A percentile compares a stretch with the other conserved stretches of the same genome.
Evolutionary conservation across 1,140 invertebrate species (phyloP).

Genomic region (Hycleus cichorii): DNA sequence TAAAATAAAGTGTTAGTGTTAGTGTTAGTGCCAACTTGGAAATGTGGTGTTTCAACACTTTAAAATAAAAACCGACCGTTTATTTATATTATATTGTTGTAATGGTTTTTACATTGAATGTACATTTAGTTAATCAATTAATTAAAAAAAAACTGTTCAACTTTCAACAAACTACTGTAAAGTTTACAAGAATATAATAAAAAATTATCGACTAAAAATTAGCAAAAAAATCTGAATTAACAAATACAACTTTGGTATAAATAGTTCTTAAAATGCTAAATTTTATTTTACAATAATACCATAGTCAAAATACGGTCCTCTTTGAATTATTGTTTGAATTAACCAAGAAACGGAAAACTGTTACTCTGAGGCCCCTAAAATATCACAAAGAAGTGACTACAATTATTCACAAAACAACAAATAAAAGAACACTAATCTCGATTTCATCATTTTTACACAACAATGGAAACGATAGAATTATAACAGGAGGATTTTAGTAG

Average conservation of each 20-base stretch:
- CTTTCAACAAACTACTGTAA: not conserved
- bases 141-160: not conserved
- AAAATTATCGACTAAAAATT: constrained; percentile 12
- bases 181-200: constrained; percentile 1
- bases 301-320: constrained; percentile 33
- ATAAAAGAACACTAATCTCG: too few relatives aligned
- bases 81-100: constrained; percentile 24
- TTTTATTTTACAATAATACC: constrained; percentile 25
- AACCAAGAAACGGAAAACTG: too few relatives aligned
- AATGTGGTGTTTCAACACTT: too few relatives aligned
- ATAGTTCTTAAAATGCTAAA: constrained; percentile 16
- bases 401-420: too few relatives aligned
- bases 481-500: not conserved
- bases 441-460: too few relatives aligned
- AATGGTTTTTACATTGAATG: constrained; percentile 23
- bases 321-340: constrained; percentile 9
- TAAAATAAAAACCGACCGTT: too few relatives aligned
- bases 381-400: constrained; percentile 26
- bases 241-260: constrained; percentile 36
- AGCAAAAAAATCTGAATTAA: constrained; percentile 15
- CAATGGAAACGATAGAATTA: not conserved
- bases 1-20: too few relatives aligned
- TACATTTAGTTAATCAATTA: constrained; percentile 22
- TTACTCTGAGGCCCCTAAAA: constrained; percentile 11
- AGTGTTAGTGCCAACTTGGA: too few relatives aligned